Base-by-base conservation (phyloP, 2,113 vertebrate genomes). In the Pseudorectes ferrugineus region DNA sequence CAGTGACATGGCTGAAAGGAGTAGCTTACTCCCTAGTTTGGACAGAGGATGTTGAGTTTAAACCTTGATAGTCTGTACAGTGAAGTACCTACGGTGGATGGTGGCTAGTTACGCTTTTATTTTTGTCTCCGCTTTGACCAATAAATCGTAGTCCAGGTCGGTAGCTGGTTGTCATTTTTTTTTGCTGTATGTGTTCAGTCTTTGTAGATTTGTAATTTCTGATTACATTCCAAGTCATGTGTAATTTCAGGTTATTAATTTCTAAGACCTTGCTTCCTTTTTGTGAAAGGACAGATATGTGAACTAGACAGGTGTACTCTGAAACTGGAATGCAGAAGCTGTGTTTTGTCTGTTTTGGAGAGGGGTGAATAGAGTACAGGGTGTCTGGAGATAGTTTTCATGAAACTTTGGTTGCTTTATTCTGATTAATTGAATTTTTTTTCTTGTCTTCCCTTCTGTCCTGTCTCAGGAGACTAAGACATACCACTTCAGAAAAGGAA, bases 401-500 rank as follows among this genome's bases (percentile, higher is more conserved):
- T 73, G 38, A 48, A 76, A 58, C 6, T 70, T 61, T 0, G 12
- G 14, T 59, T 87, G 21, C 11, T 68, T 63, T 62, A 52, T 42
- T 81, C 18, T 71, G 7, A 33, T 42, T 11, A 38, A n/a, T 36
- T 66, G 38, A 33, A 23, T 3, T 17, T 25, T 59, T n/a, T 49
- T 62, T 33, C 12, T 33, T 43, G 5, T 81, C 24, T 76, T 46
- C n/a, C 72, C 6, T 89, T 23, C 12, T 66, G 0, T 77, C 35
- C 38, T 38, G 22, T 92, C 95, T 33, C 79, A 98, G 98, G 98
- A 98, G 88, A 98, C 91, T 76, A 97, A 96, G 93, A 89, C 67
- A 0, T 97, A 98, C 95, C 97, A 98, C 85, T 98, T 97, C 48
- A 97, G 97, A 90, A 98, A 97, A 97, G 98, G 97, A 92, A 97